Base-by-base conservation (phyloP, 92 coral and sea anemone genomes). In the Siderastrea siderea region DNA sequence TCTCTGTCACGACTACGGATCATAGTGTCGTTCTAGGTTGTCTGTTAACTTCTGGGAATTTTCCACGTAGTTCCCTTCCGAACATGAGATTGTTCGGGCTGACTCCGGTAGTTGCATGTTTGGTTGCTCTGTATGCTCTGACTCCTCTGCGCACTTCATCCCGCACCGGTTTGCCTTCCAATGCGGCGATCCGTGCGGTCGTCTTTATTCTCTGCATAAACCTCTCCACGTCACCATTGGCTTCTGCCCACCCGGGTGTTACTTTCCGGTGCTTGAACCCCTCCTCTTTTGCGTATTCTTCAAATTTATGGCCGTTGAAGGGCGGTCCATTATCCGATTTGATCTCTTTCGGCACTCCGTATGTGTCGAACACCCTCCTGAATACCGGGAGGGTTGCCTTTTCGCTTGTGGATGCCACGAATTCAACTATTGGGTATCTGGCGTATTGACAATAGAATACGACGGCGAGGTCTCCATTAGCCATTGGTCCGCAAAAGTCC, bases 271-370 rank as follows among this genome's bases (percentile, higher is more conserved):
- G 38, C 0, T 26, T 26, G 38, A 26, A 26, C 38, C 38, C 38
- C 38, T 26, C 38, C 38, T 26, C 38, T 26, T 26, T 26, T 26
- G 38, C 38, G 38, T 26, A 26, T 26, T 26, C 38, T 26, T 26
- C 38, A 0, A 26, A 26, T 26, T 26, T 26, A 26, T 54, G 47
- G 72, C 86, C 49, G 68, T 80, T 87, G 38, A 87, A 87, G 61
- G 91, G 86, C 9, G 91, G 75, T 50, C 91, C 86, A 60, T 80
- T 87, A 16, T 88, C 87, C 55, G 53, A 80, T 82, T 86, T 78
- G 15, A 68, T 51, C 77, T 48, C 78, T 13, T 86, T 79, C 16
- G 58, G 90, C 1, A 70, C 77, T 71, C 77, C 84, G 75, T 51
- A 86, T 44, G 75, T 77, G 61, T 62, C 82, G 60, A 86, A 86